phyloP scores from a whole-genome alignment of 2,888 invertebrate genomes.

The Pyrocoelia pectoralis region DNA sequence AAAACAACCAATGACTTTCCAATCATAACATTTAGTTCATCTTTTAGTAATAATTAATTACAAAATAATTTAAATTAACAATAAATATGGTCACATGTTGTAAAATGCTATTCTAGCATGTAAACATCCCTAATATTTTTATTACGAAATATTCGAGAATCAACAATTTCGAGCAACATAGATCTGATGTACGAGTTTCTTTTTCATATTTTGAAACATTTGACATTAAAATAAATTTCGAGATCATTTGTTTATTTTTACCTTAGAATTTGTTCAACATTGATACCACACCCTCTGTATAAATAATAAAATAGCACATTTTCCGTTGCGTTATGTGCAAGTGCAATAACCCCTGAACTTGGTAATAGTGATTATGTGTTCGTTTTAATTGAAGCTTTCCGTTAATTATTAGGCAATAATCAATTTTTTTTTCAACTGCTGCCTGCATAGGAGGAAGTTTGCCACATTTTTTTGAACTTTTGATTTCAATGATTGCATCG shows the following conservation, averaged over 20 bases:
- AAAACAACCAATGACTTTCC: too few relatives aligned
- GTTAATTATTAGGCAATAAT: background rate
- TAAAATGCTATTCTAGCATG: too few relatives aligned
- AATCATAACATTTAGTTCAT: too few relatives aligned
- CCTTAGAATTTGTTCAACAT: constrained; percentile 4
- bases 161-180: too few relatives aligned
- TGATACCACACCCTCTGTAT: background rate
- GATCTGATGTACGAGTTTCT: too few relatives aligned
- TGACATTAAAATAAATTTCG: too few relatives aligned
- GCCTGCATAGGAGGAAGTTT: background rate
- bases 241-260: background rate
- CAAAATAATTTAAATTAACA: too few relatives aligned
- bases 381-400: background rate
- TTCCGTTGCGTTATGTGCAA: constrained; percentile 2
- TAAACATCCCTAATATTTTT: too few relatives aligned
- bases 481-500: background rate
- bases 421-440: background rate
- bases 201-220: too few relatives aligned
- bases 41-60: too few relatives aligned
- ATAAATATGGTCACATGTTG: too few relatives aligned
- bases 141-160: too few relatives aligned
- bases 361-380: background rate
- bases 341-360: constrained; percentile 1
- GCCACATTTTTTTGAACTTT: background rate
- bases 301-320: background rate